Base-by-base conservation (phyloP, 1,140 invertebrate species). In the Rhyacophila brunnea region DNA sequence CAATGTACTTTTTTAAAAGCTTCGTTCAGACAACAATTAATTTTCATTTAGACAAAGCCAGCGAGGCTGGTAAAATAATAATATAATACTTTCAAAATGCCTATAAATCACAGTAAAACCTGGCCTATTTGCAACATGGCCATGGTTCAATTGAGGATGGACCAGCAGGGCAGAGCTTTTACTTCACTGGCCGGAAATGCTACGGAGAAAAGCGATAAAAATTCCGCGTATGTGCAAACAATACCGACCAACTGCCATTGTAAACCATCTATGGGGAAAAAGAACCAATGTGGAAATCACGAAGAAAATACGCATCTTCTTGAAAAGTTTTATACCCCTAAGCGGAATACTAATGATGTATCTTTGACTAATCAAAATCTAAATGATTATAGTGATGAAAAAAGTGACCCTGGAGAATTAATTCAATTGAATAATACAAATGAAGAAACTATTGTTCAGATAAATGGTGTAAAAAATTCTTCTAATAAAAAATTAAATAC, bases 101-200 rank as follows among this genome's bases (percentile, higher is more conserved):
- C 73, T 14, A 58, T 74, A 48, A 71, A 74, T 67, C 71, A 73
- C 62, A 74, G 71, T 64, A 74, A 73, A 63, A 71, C 73, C 53
- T 74, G 73, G 73, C 73, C 73, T 11, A 68, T 72, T 17, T 68
- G 56, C 50, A 68, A 69, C 23, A 63, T 74, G 60, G 73, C 73
- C 9, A 66, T 72, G 9, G 72, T 75, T 6, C 71, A 75, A 49
- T 52, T 75, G 42, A 66, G 68, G 14, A 68, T 75, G 17, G 70
- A 71, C 52, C 64, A 67, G 13, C 60, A 72, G 23, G 71, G 71
- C 7, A 66, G 68, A 19, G 67, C 71, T 4, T 72, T 73, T 60
- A 69, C 68, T 23, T 68, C 70, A 0, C 47, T 73, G 6, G 60
- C 68, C 13, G 67, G 63, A 13, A 35, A 49, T 10, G 28, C 51